These are phyloP conservation scores for Elysia chlorotica DNA, from an alignment of 1,140 invertebrate species.

Conservation along the genomic window DNA sequence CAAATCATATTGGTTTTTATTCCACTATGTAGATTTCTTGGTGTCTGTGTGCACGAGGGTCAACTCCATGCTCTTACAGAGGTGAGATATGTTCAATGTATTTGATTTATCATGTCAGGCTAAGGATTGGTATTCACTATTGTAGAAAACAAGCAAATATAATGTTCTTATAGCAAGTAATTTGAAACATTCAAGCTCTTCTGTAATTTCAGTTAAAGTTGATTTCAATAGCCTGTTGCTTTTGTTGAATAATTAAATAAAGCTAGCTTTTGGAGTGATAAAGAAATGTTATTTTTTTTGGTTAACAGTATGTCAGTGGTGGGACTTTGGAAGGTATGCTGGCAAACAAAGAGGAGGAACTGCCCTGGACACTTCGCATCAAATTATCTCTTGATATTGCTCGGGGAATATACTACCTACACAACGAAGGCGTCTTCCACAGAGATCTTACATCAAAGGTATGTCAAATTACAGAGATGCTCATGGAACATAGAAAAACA, in stretches of 20 bases:
- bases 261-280: too few species aligned
- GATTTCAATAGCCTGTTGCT: too few species aligned
- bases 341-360: constrained; percentile 74
- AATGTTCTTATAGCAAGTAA: too few species aligned
- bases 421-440: constrained; percentile 89
- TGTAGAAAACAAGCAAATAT: neutral
- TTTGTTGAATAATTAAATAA: too few species aligned
- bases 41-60: constrained; percentile 95
- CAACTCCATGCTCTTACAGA: constrained; percentile 93
- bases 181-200: too few species aligned
- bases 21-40: constrained; percentile 80
- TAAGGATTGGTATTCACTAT: too few species aligned
- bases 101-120: too few species aligned
- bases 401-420: constrained; percentile 88
- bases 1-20: constrained; percentile 20
- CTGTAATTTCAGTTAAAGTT: too few species aligned
- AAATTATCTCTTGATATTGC: constrained; percentile 86
- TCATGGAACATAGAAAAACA: too few species aligned
- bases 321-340: constrained; percentile 91
- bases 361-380: constrained; percentile 82
- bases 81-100: constrained; percentile 65
- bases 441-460: constrained; percentile 95
- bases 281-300: too few species aligned
- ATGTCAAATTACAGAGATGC: too few species aligned
- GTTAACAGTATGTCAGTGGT: constrained; percentile 84